Evolutionary conservation across 2,113 vertebrate species (phyloP).

Genomic region (Platycercus adscitus): DNA sequence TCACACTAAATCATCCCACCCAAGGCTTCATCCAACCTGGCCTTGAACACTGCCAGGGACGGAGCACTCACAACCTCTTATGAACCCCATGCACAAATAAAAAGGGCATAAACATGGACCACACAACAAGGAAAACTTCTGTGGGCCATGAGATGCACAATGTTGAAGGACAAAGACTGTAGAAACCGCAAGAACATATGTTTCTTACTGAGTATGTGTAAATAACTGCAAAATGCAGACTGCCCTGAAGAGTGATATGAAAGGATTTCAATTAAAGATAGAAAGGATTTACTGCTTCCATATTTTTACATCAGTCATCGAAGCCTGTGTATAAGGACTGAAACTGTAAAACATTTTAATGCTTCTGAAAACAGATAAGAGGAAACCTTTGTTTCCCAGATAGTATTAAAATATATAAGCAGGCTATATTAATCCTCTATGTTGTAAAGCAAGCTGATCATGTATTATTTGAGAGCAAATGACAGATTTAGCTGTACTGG

Average conservation of each 20-base stretch:
- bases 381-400: background rate
- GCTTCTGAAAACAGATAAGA: slow-evolving; percentile 25
- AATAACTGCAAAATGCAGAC: background rate
- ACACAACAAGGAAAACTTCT: background rate
- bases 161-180: background rate
- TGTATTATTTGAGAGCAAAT: background rate
- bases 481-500: background rate
- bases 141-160: background rate
- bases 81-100: background rate
- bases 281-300: background rate
- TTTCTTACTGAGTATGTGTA: background rate
- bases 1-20: too few species aligned
- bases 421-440: background rate
- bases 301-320: background rate
- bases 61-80: too few species aligned
- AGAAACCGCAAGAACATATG: background rate
- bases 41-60: too few species aligned
- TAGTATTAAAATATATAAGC: background rate
- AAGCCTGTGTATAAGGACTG: background rate
- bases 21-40: too few species aligned
- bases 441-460: background rate
- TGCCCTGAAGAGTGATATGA: background rate
- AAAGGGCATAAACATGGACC: background rate
- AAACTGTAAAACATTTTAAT: slow-evolving; percentile 24
- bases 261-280: slow-evolving; percentile 36